These are phyloP conservation scores for Pristionchus fissidentatus DNA, from an alignment of 2,888 invertebrate genomes.

Conservation along the genomic window DNA sequence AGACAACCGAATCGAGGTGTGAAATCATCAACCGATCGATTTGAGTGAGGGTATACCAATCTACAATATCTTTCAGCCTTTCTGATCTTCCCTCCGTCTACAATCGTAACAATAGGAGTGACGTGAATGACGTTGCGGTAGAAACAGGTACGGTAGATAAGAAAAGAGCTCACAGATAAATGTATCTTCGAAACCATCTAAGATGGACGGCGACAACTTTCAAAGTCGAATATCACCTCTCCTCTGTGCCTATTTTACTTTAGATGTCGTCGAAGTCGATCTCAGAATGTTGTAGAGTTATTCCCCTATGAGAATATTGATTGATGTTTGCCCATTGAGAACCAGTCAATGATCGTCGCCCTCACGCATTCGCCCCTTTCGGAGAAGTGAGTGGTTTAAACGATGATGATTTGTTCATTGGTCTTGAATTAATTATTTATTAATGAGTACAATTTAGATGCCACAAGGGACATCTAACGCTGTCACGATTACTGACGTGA, in stretches of 20 bases:
- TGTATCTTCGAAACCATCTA: too few relatives aligned
- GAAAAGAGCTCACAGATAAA: too few relatives aligned
- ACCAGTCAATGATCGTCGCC: slow-evolving; percentile 40
- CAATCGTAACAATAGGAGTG: slow-evolving; percentile 42
- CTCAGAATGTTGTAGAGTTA: too few relatives aligned
- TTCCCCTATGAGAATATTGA: too few relatives aligned
- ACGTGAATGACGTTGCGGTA: slow-evolving; percentile 25
- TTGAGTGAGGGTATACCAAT: slow-evolving; percentile 27
- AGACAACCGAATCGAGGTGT: slow-evolving; percentile 63
- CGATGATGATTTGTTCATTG: not conserved
- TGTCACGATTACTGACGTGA: slow-evolving; percentile 19
- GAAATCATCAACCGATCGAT: not conserved
- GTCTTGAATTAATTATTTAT: not conserved
- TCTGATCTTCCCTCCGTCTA: slow-evolving; percentile 43
- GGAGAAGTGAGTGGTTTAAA: slow-evolving; percentile 31
- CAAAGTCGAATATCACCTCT: too few relatives aligned
- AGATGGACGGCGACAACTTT: too few relatives aligned
- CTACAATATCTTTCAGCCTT: too few relatives aligned
- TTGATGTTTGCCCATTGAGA: slow-evolving; percentile 39
- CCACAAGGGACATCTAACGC: slow-evolving; percentile 31
- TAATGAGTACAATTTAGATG: not conserved
- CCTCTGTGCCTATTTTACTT: too few relatives aligned
- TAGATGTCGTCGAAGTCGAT: too few relatives aligned
- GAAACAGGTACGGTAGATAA: not conserved
- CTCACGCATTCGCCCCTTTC: slow-evolving; percentile 44